Base-by-base conservation (phyloP, 2,888 invertebrate genomes). In the Sepiola atlantica region DNA sequence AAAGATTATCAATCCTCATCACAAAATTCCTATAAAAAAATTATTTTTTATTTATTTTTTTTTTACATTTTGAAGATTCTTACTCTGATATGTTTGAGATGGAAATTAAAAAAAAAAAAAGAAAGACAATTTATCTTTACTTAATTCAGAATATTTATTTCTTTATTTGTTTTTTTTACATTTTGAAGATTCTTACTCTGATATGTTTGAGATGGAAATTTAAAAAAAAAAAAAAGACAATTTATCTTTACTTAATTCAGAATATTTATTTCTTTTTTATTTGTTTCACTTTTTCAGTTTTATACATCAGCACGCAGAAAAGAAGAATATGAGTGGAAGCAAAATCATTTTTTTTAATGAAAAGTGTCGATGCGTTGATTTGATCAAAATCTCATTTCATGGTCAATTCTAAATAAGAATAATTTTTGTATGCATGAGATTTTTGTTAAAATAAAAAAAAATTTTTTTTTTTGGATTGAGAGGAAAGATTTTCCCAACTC, bases 231-330 rank as follows among this genome's bases (percentile, higher is more conserved):
- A 61, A 28, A 2, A 35, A 16, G 24, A n/a, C 16, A 2, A 1
- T 55, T 94, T 28, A n/a, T 77, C 18, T 32, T 93, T 90, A 32
- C 35, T 91, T 55, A 20, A 93, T 55, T 35, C n/a, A 93, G 28
- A 92, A 35, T 35, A 35, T 55, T 16, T 61, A 35, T 54, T 32
- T 0, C 32, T 28, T 93, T 0, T 57, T 32, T 28, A 35, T 94
- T n/a, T n/a, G n/a, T n/a, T n/a, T n/a, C n/a, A n/a, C n/a, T n/a
- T n/a, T 95, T 96, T 95, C 96, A 96, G 96, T 96, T 32, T 94
- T 96, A 55, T 96, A 96, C 95, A 96, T 96, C 92, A 96, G 96
- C 94, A 96, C 96, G 90, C 96, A 96, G 95, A 96, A 96, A 94
- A 95, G 96, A 94, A 95, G 96, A 94, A 95, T 96, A 94, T 96